Evolutionary conservation across 2,113 vertebrate species (phyloP).

Genomic region (Leucopternis melanops): DNA sequence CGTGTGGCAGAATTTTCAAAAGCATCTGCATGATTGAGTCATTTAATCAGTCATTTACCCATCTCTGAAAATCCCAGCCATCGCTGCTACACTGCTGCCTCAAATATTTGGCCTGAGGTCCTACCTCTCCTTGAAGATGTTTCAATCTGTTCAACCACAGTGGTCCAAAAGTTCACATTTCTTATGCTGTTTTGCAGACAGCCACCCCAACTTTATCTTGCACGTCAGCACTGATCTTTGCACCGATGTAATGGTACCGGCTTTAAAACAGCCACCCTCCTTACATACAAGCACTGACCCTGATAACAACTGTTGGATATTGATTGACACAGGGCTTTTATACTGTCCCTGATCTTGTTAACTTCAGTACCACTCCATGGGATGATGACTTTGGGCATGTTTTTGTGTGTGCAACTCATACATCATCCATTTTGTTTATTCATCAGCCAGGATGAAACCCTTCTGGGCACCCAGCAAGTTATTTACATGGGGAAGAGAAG

Average conservation of each 20-base stretch:
- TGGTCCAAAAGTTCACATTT: background rate
- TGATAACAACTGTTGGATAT: rapidly evolving
- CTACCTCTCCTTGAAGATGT: background rate
- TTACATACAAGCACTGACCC: background rate
- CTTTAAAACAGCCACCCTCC: background rate
- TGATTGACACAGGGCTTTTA: background rate
- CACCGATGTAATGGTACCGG: background rate
- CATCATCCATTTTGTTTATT: rapidly evolving
- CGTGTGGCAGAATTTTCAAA: constrained; percentile 46
- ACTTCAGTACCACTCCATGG: rapidly evolving
- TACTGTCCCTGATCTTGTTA: background rate
- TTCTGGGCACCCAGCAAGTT: background rate
- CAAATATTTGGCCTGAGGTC: background rate
- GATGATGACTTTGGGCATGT: background rate
- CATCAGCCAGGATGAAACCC: background rate
- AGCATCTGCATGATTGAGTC: constrained; percentile 63
- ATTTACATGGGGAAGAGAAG: background rate
- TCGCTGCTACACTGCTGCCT: background rate
- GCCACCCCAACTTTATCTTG: background rate
- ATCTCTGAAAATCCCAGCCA: constrained; percentile 1
- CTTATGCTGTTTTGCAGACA: background rate
- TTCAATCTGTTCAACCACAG: background rate
- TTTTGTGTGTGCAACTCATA: background rate
- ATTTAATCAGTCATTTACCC: constrained; percentile 49
- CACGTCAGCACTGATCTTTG: background rate